Percentiles rank a stretch among this genome's conserved stretches.
phyloP scores from a whole-genome alignment of 1,140 invertebrate genomes.

The Philopotamus ludificatus region DNA sequence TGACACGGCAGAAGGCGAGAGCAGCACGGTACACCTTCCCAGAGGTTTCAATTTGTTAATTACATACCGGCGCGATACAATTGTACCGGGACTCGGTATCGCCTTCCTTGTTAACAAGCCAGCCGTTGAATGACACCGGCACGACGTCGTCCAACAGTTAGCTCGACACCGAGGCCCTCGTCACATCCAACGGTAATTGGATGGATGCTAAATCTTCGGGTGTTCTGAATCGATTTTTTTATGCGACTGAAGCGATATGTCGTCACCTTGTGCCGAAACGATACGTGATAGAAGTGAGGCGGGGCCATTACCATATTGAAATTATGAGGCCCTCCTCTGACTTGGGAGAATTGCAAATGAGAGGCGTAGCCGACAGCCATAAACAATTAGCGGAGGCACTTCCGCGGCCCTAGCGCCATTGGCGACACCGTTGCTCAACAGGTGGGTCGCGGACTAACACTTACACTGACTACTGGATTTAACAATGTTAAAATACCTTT shows the following conservation, averaged over 20 bases:
- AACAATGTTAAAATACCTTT: conserved; percentile 37
- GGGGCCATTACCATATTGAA: conserved; percentile 27
- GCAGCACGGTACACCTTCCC: background rate
- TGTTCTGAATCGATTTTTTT: no score
- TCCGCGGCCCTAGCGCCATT: conserved; percentile 34
- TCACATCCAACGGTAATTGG: no score
- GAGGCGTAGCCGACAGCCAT: conserved; percentile 27
- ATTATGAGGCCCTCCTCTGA: background rate
- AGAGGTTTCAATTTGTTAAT: conserved; percentile 10
- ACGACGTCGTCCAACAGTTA: no score
- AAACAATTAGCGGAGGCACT: conserved; percentile 38
- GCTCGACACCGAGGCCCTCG: no score
- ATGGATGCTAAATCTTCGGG: no score
- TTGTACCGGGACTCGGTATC: background rate
- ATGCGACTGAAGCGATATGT: background rate
- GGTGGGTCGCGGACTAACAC: no score
- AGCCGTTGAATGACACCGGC: conserved; percentile 7
- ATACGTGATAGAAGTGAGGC: conserved; percentile 14
- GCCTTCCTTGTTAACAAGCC: conserved; percentile 7
- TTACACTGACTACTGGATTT: conserved; percentile 34
- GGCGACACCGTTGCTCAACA: no score
- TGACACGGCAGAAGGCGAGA: conserved; percentile 1
- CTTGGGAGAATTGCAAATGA: conserved; percentile 27
- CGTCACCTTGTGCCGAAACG: conserved; percentile 32
- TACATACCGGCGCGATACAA: background rate